Conservation (phyloP, 2,113 vertebrate species). For the Miniopterus natalensis region DNA sequence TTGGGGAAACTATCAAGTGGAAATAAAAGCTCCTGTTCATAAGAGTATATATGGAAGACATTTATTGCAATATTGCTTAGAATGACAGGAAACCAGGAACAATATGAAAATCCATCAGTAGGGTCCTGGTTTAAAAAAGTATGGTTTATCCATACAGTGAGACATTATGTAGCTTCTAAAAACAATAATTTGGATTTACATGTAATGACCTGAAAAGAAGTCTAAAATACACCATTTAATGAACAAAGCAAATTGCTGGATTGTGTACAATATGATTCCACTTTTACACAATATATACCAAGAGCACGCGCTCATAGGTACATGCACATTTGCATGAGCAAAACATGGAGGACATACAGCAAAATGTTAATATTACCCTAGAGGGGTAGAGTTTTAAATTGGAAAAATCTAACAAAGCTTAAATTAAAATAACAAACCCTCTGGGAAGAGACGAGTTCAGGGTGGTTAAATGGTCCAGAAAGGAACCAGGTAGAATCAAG, state of each 20-base stretch:
- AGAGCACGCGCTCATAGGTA: neutral
- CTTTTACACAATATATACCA: neutral
- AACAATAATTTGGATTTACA: neutral
- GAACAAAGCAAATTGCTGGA: neutral
- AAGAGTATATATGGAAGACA: neutral
- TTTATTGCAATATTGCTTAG: constrained; percentile 22
- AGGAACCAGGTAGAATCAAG: neutral
- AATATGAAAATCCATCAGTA: neutral
- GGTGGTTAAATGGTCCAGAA: neutral
- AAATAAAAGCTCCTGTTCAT: constrained; percentile 44
- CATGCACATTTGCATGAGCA: neutral
- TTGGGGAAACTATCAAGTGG: neutral
- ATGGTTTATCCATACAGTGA: neutral
- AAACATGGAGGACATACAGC: neutral
- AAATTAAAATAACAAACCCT: neutral
- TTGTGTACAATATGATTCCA: neutral
- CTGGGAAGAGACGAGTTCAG: neutral
- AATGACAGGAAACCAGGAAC: neutral
- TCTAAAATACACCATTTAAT: neutral
- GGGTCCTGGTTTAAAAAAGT: neutral
- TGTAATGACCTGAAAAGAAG: neutral
- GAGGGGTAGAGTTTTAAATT: neutral
- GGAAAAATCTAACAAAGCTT: constrained; percentile 29
- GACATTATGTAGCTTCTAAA: neutral
- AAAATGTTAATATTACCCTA: neutral